These are phyloP conservation scores for Psittacula echo DNA, from an alignment of 2,797 vertebrate species.

Conservation along the genomic window DNA sequence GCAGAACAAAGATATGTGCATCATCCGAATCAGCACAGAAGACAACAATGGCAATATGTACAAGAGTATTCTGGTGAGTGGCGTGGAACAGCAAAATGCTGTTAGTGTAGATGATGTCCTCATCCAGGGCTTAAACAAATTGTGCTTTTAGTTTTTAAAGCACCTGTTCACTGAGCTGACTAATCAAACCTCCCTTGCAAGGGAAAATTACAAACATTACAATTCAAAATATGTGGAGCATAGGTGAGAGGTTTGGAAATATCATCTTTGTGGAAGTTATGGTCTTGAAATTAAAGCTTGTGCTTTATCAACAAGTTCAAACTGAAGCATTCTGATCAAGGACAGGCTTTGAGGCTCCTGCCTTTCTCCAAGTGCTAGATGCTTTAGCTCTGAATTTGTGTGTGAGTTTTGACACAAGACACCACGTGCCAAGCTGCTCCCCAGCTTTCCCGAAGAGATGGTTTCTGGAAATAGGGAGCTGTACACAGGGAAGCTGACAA, in stretches of 20 bases:
- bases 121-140: background rate
- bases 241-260: background rate
- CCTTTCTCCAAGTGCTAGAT: background rate
- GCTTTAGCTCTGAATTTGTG: background rate
- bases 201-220: background rate
- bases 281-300: background rate
- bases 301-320: background rate
- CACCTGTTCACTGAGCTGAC: background rate
- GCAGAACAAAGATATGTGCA: slow-evolving; percentile 88
- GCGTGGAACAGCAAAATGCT: background rate
- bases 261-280: background rate
- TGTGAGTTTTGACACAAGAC: background rate
- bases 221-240: background rate
- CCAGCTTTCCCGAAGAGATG: background rate
- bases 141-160: background rate
- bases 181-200: background rate
- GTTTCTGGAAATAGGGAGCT: background rate
- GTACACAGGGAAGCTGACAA: background rate
- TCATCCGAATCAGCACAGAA: slow-evolving; percentile 89
- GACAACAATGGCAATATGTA: slow-evolving; percentile 91
- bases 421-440: accelerated
- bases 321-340: background rate
- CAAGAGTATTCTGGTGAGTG: slow-evolving; percentile 93
- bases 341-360: background rate
- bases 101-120: background rate